Evolutionary conservation across 1,140 invertebrate genomes (phyloP).

Genomic region (Chionoecetes opilio): DNA sequence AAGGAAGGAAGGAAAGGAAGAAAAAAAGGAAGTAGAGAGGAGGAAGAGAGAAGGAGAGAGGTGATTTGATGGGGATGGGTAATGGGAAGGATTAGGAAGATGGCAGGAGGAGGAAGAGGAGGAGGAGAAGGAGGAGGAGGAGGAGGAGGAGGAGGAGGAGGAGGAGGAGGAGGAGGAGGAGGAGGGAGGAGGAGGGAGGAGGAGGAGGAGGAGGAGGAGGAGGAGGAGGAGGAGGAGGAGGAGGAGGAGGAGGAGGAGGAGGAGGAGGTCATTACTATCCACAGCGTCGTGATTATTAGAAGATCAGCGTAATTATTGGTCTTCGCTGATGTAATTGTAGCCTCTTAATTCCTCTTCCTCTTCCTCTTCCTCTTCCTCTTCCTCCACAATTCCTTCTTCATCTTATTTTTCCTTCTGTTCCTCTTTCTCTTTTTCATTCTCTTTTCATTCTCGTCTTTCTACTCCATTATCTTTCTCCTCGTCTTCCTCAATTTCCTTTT

Average conservation of each 20-base stretch:
- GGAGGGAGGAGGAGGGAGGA: too few species aligned
- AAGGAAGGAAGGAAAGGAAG: background rate
- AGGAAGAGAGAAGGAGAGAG: too few species aligned
- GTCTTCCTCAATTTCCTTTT: background rate
- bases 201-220: slow-evolving; percentile 22
- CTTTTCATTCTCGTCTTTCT: too few species aligned
- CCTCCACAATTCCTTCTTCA: background rate
- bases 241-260: slow-evolving; percentile 15
- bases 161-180: too few species aligned
- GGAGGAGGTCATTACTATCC: background rate
- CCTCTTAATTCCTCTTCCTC: background rate
- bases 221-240: slow-evolving; percentile 23
- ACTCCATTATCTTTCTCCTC: background rate
- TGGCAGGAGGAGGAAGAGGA: background rate
- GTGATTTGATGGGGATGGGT: too few species aligned
- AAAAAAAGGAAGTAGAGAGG: background rate
- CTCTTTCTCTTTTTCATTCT: background rate
- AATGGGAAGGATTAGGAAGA: background rate
- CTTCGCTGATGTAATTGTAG: background rate
- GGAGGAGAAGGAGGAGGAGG: slow-evolving; percentile 4
- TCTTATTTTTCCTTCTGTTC: background rate
- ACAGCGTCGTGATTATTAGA: background rate
- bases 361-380: background rate
- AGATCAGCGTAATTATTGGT: slow-evolving; percentile 1
- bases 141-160: background rate